A percentile compares a stretch with the other conserved stretches of the same genome.
phyloP scores from a whole-genome alignment of 2,888 invertebrate genomes.

The Nomada goodeniana region DNA sequence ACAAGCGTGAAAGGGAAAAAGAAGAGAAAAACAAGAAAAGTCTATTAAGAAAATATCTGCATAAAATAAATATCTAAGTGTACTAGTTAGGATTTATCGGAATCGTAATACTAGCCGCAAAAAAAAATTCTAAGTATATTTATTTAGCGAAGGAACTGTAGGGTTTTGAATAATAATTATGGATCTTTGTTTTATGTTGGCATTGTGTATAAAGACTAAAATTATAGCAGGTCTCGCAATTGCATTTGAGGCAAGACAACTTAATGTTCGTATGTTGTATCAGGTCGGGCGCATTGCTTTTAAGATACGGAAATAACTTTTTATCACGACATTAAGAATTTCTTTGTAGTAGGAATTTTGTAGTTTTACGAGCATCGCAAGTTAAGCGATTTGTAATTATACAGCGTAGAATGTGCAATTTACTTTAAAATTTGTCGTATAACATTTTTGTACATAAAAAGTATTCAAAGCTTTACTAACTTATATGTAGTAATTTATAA shows the following conservation, averaged over 20 bases:
- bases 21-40: slow-evolving; percentile 15
- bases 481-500: slow-evolving; percentile 22
- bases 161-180: slow-evolving; percentile 56
- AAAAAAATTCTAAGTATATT: slow-evolving; percentile 65
- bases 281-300: slow-evolving; percentile 56
- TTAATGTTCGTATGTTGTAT: slow-evolving; percentile 53
- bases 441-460: slow-evolving; percentile 19
- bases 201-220: slow-evolving; percentile 63
- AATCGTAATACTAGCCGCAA: slow-evolving; percentile 62
- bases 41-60: slow-evolving; percentile 54
- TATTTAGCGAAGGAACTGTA: slow-evolving; percentile 60
- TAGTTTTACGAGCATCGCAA: not conserved
- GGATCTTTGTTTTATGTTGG: slow-evolving; percentile 57
- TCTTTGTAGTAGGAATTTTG: slow-evolving; percentile 4
- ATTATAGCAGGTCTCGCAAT: slow-evolving; percentile 47
- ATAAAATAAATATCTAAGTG: slow-evolving; percentile 68
- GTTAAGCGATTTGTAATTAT: not conserved
- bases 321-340: slow-evolving; percentile 13
- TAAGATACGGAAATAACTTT: slow-evolving; percentile 33
- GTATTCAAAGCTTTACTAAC: slow-evolving; percentile 23
- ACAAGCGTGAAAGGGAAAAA: slow-evolving; percentile 28
- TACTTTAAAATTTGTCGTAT: slow-evolving; percentile 20
- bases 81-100: slow-evolving; percentile 70
- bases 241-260: slow-evolving; percentile 58
- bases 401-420: not conserved